Evolutionary conservation across 2,113 vertebrate genomes (phyloP).

Genomic region (Phyllostomus discolor): DNA sequence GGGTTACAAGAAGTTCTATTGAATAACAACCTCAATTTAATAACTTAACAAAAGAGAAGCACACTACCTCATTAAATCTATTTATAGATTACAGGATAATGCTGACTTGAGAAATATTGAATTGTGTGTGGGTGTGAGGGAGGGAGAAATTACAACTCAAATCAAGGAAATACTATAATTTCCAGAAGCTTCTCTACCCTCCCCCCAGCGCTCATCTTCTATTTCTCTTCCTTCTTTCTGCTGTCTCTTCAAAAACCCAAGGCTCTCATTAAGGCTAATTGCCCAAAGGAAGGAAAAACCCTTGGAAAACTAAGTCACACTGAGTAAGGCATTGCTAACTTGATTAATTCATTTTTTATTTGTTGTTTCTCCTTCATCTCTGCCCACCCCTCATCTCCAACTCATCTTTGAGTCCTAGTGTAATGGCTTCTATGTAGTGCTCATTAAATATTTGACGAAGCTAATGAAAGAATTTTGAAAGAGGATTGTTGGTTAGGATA

Average conservation of each 20-base stretch:
- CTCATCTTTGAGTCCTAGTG: background rate
- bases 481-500: background rate
- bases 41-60: conserved; percentile 29
- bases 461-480: conserved; percentile 1
- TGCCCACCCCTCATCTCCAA: background rate
- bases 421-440: background rate
- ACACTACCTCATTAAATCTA: conserved; percentile 41
- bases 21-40: conserved; percentile 44
- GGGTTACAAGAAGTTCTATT: conserved; percentile 19
- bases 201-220: background rate
- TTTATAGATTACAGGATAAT: conserved; percentile 37
- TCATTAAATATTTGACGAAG: conserved; percentile 8
- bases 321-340: background rate
- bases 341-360: background rate
- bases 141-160: conserved; percentile 26
- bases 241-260: background rate
- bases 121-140: background rate
- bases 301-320: background rate
- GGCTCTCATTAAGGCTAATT: background rate
- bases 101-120: conserved; percentile 52
- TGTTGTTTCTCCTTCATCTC: background rate
- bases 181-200: background rate
- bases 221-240: background rate
- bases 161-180: conserved; percentile 11
- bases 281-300: background rate